Percentiles rank a stretch among this genome's conserved stretches.
phyloP scores from a whole-genome alignment of 2,113 vertebrate genomes.

The Psittacula cyanocephala region DNA sequence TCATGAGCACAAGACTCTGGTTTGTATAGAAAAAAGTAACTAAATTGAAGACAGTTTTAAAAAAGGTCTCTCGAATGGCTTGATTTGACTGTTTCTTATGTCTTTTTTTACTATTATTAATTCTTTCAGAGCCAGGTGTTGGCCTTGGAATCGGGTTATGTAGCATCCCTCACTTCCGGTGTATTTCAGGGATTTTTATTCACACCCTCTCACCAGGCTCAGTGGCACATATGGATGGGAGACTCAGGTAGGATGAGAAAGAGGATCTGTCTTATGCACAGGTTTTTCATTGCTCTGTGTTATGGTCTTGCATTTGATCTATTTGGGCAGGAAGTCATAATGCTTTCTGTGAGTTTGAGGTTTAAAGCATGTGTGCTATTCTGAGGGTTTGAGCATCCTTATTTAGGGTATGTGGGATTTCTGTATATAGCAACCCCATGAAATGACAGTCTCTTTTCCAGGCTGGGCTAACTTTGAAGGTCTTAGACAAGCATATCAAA shows the following conservation, averaged over 20 bases:
- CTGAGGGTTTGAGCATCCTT: background rate
- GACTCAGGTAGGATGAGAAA: constrained; percentile 77
- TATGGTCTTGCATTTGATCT: background rate
- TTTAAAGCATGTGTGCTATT: background rate
- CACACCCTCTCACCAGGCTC: constrained; percentile 92
- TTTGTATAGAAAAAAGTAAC: background rate
- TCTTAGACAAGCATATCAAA: background rate
- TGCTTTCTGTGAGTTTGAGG: background rate
- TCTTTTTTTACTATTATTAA: background rate
- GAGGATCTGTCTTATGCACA: background rate
- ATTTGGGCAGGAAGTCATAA: background rate
- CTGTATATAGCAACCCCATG: background rate
- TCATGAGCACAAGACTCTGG: background rate
- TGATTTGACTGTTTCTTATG: background rate
- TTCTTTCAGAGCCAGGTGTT: constrained; percentile 86
- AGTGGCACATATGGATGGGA: constrained; percentile 90
- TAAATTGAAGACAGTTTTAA: background rate
- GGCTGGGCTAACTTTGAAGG: background rate
- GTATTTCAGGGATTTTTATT: constrained; percentile 88
- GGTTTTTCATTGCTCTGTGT: background rate
- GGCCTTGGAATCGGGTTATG: constrained; percentile 93
- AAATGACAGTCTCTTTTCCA: background rate
- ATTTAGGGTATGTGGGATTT: background rate
- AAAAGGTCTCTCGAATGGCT: background rate
- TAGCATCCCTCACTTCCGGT: constrained; percentile 83